These are phyloP conservation scores for Glossophaga mutica DNA, from an alignment of 2,797 vertebrate genomes.

Conservation along the genomic window DNA sequence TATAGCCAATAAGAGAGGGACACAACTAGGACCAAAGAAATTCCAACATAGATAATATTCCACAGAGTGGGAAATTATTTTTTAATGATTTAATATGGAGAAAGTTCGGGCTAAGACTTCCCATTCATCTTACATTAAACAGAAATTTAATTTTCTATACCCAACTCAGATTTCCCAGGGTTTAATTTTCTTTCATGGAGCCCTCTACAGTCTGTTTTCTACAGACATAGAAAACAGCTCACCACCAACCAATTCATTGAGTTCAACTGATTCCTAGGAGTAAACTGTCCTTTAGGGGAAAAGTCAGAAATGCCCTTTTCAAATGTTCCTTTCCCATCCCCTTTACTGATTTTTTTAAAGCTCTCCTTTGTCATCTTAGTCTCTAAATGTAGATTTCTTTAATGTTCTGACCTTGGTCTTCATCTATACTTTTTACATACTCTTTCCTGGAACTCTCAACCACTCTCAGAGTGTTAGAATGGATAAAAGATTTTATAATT, in stretches of 20 bases:
- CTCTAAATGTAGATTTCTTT: conserved; percentile 7
- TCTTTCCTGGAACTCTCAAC: background rate
- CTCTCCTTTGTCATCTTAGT: background rate
- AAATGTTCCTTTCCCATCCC: background rate
- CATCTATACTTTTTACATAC: background rate
- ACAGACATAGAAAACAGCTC: background rate
- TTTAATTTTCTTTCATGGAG: background rate
- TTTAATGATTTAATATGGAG: background rate
- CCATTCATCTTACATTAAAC: background rate
- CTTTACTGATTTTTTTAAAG: background rate
- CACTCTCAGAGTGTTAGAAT: background rate
- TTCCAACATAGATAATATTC: background rate
- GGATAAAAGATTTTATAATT: background rate
- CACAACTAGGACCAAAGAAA: background rate
- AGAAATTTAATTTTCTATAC: conserved; percentile 55
- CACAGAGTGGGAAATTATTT: background rate
- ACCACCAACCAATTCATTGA: background rate
- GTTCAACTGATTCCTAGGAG: background rate
- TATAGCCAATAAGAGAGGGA: background rate
- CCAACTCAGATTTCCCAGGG: conserved; percentile 43
- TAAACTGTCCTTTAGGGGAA: background rate
- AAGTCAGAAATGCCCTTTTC: background rate
- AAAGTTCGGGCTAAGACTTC: background rate
- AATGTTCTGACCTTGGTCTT: background rate
- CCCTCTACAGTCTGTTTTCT: background rate